Conservation (phyloP, 2,113 vertebrate species). For the Marmota monax region DNA sequence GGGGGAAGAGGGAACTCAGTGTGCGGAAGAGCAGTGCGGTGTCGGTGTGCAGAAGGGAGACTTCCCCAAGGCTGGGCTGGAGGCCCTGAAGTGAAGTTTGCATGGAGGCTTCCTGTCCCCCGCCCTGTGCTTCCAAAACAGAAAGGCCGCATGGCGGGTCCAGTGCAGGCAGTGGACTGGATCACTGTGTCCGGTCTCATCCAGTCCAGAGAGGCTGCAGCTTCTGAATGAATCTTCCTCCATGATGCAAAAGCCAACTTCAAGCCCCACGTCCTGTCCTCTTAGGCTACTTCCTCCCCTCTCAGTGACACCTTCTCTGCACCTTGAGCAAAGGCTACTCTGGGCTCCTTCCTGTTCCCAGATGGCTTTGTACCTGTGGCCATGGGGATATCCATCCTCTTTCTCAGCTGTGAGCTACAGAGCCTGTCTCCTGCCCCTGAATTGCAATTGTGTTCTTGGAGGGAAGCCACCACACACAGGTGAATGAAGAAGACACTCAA, state of each 20-base stretch:
- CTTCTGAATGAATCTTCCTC: background rate
- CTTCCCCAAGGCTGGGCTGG: background rate
- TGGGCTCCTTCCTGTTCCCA: background rate
- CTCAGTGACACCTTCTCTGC: background rate
- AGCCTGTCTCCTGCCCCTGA: rapidly evolving
- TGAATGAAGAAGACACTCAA: background rate
- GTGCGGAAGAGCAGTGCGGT: background rate
- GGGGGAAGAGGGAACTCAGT: background rate
- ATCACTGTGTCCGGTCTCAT: too few species aligned
- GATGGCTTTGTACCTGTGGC: background rate
- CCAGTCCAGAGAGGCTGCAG: background rate
- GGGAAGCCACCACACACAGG: too few species aligned
- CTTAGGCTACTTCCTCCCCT: rapidly evolving
- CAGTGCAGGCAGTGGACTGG: background rate
- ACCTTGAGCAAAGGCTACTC: too few species aligned
- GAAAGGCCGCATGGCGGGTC: background rate
- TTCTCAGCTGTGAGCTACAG: background rate
- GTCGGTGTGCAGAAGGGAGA: background rate
- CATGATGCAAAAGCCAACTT: rapidly evolving
- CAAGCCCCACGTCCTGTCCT: background rate
- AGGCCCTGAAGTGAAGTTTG: background rate
- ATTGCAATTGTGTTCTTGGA: background rate
- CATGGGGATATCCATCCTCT: too few species aligned
- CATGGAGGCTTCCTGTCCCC: rapidly evolving
- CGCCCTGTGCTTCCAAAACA: background rate